Evolutionary conservation across 2,113 vertebrate genomes (phyloP), one percentile per base, ranked within the genome.

Genomic region (Geothlypis trichas): DNA sequence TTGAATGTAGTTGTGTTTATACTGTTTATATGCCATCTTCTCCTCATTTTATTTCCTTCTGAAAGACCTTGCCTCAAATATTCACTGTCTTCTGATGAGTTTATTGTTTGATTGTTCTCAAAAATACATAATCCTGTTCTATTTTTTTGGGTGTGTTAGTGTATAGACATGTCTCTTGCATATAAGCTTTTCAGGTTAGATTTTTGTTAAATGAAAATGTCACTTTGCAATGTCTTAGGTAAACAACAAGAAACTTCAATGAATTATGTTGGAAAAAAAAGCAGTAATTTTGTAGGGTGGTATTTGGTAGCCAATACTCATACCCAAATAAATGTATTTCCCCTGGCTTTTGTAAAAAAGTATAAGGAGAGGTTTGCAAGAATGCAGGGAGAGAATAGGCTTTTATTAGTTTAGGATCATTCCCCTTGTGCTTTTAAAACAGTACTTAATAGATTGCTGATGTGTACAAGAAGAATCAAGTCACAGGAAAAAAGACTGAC

Each of bases 401-500:
- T 71, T 91, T 20, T 39, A 3, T 41, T 69, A 35, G 19, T 26
- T 55, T 51, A 52, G 65, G 21, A 39, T 74, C 6, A 22, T 73
- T 83, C 14, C 9, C 7, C 59, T 78, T 61, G 24, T 65, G 30
- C 30, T 68, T 89, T 76, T 52, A 28, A 81, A 75, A 47, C n/a
- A 27, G 5, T 39, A 17, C 3, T 58, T 81, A 46, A 37, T 13
- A 49, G 28, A 20, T 44, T 49, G 39, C 31, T 68, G 11, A 24
- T 19, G 15, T 33, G 27, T 49, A 35, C 33, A 47, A 74, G 72
- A 72, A 68, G 17, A 27, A 77, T 67, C 24, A 54, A 1, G 24
- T 54, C 7, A 0, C 8, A 19, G 6, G 5, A 15, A 21, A 55
- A 16, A 49, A 23, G 18, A 47, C 1, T 57, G 54, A 44, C 11